Evolutionary conservation across 2,113 vertebrate species (phyloP).

Genomic region (Saimiri boliviensis): DNA sequence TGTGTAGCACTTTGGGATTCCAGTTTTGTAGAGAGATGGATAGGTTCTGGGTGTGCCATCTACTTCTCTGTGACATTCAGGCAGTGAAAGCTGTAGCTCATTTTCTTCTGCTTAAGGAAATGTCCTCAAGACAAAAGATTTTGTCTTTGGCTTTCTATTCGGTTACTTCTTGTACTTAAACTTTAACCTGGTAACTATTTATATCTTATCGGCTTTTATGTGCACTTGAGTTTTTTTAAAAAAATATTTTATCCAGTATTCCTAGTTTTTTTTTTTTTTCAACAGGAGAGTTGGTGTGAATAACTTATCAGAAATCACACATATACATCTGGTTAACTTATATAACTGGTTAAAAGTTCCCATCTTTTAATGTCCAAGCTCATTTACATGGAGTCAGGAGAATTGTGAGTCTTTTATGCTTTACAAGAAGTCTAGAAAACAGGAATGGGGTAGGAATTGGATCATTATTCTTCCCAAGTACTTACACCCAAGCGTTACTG

Average conservation of each 20-base stretch:
- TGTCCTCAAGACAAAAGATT: not conserved
- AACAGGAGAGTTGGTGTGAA: not conserved
- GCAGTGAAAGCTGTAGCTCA: not conserved
- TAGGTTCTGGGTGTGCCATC: not conserved
- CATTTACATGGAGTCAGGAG: not conserved
- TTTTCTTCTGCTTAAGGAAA: slow-evolving; percentile 22
- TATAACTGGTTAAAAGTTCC: not conserved
- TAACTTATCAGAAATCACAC: not conserved
- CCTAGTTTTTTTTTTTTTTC: not conserved
- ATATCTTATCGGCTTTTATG: not conserved
- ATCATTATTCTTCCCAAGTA: not conserved
- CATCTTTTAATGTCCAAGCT: not conserved
- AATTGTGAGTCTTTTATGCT: not conserved
- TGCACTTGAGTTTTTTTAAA: not conserved
- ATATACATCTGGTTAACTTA: not conserved
- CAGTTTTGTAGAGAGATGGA: not conserved
- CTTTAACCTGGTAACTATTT: not conserved
- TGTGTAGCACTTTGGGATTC: not conserved
- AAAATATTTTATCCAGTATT: not conserved
- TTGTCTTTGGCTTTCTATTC: not conserved
- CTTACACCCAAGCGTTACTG: not conserved
- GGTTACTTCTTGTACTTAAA: not conserved
- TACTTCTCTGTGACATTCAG: not conserved
- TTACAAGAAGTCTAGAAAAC: not conserved
- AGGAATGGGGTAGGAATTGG: not conserved